phyloP scores from a whole-genome alignment of 2,888 invertebrate species.

The Syritta pipiens region DNA sequence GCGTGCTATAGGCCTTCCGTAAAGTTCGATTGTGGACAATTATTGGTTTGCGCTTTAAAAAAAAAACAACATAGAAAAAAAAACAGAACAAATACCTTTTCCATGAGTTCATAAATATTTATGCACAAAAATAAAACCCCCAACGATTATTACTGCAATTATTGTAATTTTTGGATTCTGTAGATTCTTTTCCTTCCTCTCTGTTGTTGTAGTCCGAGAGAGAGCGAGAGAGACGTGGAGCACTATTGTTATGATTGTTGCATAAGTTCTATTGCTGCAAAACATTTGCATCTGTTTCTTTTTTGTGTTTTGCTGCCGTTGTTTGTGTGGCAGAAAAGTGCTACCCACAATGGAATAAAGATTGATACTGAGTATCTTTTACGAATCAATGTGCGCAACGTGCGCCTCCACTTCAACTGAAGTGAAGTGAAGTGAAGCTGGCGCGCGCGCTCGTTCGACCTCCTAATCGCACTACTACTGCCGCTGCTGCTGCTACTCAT shows the following conservation, averaged over 20 bases:
- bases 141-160: conserved; percentile 66
- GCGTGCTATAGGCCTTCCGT: conserved; percentile 6
- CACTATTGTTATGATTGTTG: conserved; percentile 65
- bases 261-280: conserved; percentile 65
- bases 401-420: conserved; percentile 61
- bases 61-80: neutral
- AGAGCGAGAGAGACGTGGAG: conserved; percentile 5
- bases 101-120: conserved; percentile 66
- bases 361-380: conserved; percentile 65
- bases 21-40: conserved; percentile 52
- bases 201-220: conserved; percentile 1
- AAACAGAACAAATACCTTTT: conserved; percentile 50
- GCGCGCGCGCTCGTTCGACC: conserved; percentile 35
- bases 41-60: conserved; percentile 34
- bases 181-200: conserved; percentile 34
- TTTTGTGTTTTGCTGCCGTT: neutral
- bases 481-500: conserved; percentile 26
- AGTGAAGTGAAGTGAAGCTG: conserved; percentile 36
- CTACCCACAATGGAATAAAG: conserved; percentile 61
- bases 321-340: conserved; percentile 55
- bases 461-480: conserved; percentile 41
- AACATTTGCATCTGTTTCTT: conserved; percentile 55
- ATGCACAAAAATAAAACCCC: conserved; percentile 37
- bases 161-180: conserved; percentile 67
- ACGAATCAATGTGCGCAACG: conserved; percentile 64